Evolutionary conservation across 2,797 vertebrate genomes (phyloP).

Genomic region (Muraenolepis orangiensis): DNA sequence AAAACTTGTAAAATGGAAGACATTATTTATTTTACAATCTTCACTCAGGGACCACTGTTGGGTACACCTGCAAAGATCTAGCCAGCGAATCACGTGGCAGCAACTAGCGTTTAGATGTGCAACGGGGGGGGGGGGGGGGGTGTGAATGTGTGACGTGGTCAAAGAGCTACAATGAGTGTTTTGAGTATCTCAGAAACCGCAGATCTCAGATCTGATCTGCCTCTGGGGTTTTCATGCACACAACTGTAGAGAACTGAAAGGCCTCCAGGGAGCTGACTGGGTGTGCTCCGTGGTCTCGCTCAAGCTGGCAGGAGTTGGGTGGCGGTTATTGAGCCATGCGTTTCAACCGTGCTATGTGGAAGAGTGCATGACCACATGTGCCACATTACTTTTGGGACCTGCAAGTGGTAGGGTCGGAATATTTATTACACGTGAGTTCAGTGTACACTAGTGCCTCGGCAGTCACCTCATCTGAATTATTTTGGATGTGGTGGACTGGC

Average conservation of each 20-base stretch:
- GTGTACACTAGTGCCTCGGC: neutral
- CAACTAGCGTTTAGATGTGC: too few relatives aligned
- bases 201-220: neutral
- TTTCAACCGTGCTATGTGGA: too few relatives aligned
- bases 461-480: neutral
- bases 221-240: neutral
- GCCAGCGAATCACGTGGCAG: neutral
- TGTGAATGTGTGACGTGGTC: neutral
- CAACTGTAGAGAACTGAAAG: neutral
- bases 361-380: too few relatives aligned
- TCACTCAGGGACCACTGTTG: neutral
- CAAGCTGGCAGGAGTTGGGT: too few relatives aligned
- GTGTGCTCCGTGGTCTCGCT: too few relatives aligned
- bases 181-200: neutral
- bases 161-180: neutral
- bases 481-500: neutral
- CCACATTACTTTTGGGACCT: too few relatives aligned
- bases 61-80: neutral
- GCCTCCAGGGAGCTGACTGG: neutral
- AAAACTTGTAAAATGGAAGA: neutral
- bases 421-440: neutral
- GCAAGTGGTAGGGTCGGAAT: neutral
- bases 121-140: too few relatives aligned
- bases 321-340: too few relatives aligned
- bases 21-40: neutral